Conservation (phyloP, 2,888 invertebrate species). For the Dasypogon diadema region DNA sequence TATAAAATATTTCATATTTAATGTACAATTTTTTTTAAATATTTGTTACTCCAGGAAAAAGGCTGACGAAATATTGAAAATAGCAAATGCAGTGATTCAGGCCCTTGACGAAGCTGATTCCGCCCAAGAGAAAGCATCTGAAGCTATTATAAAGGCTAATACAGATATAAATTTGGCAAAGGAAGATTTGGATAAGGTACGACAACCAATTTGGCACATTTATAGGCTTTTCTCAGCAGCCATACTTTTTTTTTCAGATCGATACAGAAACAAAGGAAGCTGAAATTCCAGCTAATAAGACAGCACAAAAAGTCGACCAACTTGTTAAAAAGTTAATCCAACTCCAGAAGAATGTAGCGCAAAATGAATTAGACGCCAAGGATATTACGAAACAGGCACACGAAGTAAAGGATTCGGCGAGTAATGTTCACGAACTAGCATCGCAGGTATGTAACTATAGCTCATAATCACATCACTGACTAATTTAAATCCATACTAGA, state of each 20-base stretch:
- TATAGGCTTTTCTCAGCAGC: too few species aligned
- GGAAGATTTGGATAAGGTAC: slow-evolving; percentile 76
- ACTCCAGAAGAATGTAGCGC: slow-evolving; percentile 83
- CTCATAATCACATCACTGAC: too few species aligned
- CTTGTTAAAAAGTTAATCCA: slow-evolving; percentile 79
- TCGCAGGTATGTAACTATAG: slow-evolving; percentile 62
- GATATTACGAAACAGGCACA: slow-evolving; percentile 83
- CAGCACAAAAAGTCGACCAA: slow-evolving; percentile 80
- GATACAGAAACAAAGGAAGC: slow-evolving; percentile 84
- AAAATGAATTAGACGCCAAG: slow-evolving; percentile 84
- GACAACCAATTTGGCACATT: too few species aligned
- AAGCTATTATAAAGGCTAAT: slow-evolving; percentile 85
- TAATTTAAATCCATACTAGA: too few species aligned
- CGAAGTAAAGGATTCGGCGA: slow-evolving; percentile 79
- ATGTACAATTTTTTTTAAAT: too few species aligned
- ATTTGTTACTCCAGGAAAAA: slow-evolving; percentile 68
- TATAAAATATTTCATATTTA: too few species aligned
- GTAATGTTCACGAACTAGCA: slow-evolving; percentile 77
- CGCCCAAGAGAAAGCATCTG: slow-evolving; percentile 85
- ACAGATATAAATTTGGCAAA: slow-evolving; percentile 83
- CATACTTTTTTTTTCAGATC: slow-evolving; percentile 74
- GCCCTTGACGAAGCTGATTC: slow-evolving; percentile 84
- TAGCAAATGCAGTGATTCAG: slow-evolving; percentile 81
- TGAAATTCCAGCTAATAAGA: slow-evolving; percentile 82
- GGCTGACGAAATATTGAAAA: slow-evolving; percentile 77